A percentile compares a stretch with the other conserved stretches of the same genome.
phyloP scores from a whole-genome alignment of 2,888 invertebrate genomes.

The Lycocerus yunnanus region DNA sequence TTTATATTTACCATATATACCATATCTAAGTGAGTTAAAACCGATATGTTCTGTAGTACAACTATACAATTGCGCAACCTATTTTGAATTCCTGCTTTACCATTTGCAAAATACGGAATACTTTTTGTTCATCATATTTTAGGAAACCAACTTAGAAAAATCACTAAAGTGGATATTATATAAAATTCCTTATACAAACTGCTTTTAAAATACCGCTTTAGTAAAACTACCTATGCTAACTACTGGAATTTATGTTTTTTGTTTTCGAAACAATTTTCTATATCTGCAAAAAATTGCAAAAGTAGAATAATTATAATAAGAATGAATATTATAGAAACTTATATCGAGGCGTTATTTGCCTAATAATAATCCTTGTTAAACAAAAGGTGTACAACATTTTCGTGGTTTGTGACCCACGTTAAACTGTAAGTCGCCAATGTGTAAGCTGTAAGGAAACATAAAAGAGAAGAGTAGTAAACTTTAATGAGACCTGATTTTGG shows the following conservation, averaged over 20 bases:
- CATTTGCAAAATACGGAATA: not conserved
- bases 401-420: not conserved
- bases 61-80: not conserved
- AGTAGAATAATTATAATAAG: too few relatives aligned
- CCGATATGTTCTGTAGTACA: not conserved
- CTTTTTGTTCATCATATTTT: not conserved
- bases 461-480: too few relatives aligned
- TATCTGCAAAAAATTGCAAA: too few relatives aligned
- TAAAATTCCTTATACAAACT: not conserved
- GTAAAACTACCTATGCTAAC: not conserved
- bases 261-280: not conserved
- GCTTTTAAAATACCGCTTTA: not conserved
- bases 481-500: too few relatives aligned
- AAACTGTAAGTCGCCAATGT: not conserved
- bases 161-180: not conserved
- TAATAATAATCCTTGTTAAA: not conserved
- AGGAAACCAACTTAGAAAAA: not conserved
- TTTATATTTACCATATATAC: constrained; percentile 36
- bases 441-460: too few relatives aligned
- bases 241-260: not conserved
- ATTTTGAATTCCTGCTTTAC: not conserved
- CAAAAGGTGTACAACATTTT: not conserved
- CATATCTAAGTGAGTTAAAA: not conserved
- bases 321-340: too few relatives aligned
- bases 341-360: not conserved